These are phyloP conservation scores for cat (Felis catus) DNA, from an alignment of 2,113 vertebrate species.

Conservation along the genomic window DNA sequence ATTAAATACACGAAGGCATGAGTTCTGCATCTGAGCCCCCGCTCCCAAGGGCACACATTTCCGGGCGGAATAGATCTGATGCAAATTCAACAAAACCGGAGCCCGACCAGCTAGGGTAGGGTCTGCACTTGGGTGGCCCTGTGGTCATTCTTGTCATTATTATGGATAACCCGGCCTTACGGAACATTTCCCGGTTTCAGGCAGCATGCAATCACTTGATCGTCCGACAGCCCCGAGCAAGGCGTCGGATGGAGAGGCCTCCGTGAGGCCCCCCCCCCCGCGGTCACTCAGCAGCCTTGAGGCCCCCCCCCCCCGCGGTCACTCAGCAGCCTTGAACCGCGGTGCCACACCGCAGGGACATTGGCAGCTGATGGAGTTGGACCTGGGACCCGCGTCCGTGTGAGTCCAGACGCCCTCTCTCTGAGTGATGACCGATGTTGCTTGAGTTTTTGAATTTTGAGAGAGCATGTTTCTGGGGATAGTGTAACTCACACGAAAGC, in stretches of 20 bases:
- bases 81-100: background rate
- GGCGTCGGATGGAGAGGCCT: background rate
- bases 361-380: background rate
- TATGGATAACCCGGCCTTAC: background rate
- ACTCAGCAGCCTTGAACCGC: background rate
- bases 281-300: background rate
- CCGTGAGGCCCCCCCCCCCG: no score
- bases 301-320: background rate
- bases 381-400: background rate
- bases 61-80: background rate
- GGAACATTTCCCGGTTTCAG: background rate
- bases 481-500: background rate
- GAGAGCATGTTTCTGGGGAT: background rate
- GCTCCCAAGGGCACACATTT: fast-evolving
- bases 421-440: background rate
- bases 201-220: fast-evolving
- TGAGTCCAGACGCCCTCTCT: background rate
- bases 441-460: background rate
- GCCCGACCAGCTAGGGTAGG: background rate
- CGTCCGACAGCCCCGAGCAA: background rate
- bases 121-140: background rate
- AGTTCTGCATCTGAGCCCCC: background rate
- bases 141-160: background rate
- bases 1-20: background rate
- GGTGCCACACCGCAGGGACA: background rate